Evolutionary conservation across 2,888 invertebrate species (phyloP), one percentile per base, ranked within the genome.

Genomic region (Orthonevra nobilis): DNA sequence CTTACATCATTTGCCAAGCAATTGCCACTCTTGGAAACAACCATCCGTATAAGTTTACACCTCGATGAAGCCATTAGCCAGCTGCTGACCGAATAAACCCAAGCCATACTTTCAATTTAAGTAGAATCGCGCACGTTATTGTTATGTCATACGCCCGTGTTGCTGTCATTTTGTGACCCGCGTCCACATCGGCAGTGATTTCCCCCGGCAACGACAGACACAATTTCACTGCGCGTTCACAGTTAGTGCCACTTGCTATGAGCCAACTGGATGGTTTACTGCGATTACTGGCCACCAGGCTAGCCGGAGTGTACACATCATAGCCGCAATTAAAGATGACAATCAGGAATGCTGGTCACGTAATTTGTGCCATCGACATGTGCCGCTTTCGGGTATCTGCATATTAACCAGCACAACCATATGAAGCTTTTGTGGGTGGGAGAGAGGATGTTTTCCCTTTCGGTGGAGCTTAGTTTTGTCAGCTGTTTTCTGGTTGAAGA

Each of bases 71-170:
- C 52, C 64, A 64, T 54, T 54, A 54, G 44, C 32, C 23, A 50
- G 7, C 40, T 20, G 28, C 36, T 36, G 17, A 2, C 20, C 26
- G 15, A 26, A 26, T n/a, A 19, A 19, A n/a, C 10, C 4, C 17
- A 34, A 42, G 52, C 34, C 26, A 10, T 26, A 48, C 32, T 48
- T 64, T 48, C 36, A 42, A 28, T 50, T 56, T 66, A 12, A 58
- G n/a, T 26, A 46, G 34, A 3, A 36, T 26, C 2, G 6, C 2
- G 26, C 42, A 36, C 42, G 15, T 19, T 17, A 26, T 36, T 68
- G 44, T 68, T 74, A 68, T 68, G 68, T 74, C 73, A 74, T 52
- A 70, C 20, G 36, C 30, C 50, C 5, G 12, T n/a, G 19, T 28
- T 30, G 14, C 19, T 30, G 30, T 32, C 26, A 15, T 30, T 32